Percentiles rank a stretch among this genome's conserved stretches.
Conservation (phyloP, 2,888 invertebrate species). For the Nipponacmea schrenckii region DNA sequence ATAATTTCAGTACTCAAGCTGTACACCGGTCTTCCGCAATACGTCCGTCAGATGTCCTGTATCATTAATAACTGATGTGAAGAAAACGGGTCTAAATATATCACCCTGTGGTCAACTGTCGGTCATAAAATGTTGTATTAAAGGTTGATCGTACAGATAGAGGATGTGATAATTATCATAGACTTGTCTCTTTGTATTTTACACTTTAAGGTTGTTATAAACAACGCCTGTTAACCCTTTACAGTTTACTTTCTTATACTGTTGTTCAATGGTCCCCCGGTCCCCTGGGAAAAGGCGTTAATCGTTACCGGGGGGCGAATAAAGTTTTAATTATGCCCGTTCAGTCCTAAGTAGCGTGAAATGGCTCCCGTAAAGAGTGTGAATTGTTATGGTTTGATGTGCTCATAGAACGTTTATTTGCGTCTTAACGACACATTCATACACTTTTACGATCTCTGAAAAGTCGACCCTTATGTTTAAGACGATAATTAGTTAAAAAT, state of each 20-base stretch:
- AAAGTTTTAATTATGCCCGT: no score
- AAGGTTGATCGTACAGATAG: background rate
- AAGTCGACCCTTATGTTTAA: no score
- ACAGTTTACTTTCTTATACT: background rate
- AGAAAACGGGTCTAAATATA: no score
- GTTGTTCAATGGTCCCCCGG: background rate
- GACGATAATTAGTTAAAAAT: no score
- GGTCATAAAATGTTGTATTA: no score
- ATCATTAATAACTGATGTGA: no score
- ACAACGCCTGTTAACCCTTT: background rate
- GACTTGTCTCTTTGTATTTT: background rate
- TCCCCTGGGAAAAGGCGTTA: background rate
- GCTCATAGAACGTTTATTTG: background rate
- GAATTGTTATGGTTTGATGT: background rate
- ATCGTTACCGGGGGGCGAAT: background rate
- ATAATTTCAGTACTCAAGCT: no score
- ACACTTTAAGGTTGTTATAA: background rate
- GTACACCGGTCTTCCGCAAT: no score
- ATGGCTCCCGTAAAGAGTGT: background rate
- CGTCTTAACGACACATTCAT: background rate
- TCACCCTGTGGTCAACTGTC: background rate
- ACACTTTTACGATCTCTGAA: background rate
- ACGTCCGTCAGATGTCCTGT: no score
- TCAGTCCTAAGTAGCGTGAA: no score
- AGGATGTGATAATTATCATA: constrained; percentile 1